A percentile compares a stretch with the other conserved stretches of the same genome.
These are phyloP conservation scores for Zygogramma bicolorata DNA, from an alignment of 2,888 invertebrate genomes.

Conservation along the genomic window DNA sequence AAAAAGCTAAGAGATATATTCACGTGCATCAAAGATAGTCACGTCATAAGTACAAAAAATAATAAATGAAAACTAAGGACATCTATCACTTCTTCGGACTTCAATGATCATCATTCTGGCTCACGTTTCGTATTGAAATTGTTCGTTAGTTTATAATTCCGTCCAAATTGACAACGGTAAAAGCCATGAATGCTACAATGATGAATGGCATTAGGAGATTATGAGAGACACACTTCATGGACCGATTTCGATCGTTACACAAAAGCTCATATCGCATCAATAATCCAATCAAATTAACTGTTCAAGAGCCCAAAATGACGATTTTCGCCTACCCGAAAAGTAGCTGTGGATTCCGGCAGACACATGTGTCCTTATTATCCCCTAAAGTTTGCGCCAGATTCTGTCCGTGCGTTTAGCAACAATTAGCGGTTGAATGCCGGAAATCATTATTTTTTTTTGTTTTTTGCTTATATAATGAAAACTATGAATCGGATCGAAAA, in stretches of 20 bases:
- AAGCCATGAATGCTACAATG: constrained; percentile 31
- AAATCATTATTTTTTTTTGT: too few species aligned
- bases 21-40: background rate
- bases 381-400: too few species aligned
- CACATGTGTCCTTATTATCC: too few species aligned
- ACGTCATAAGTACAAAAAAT: background rate
- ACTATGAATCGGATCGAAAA: too few species aligned
- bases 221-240: constrained; percentile 11
- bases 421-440: too few species aligned
- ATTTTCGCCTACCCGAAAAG: too few species aligned
- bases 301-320: too few species aligned
- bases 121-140: constrained; percentile 39
- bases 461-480: too few species aligned
- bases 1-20: background rate
- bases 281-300: background rate
- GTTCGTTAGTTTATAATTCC: constrained; percentile 32
- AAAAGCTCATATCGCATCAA: background rate
- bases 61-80: constrained; percentile 12
- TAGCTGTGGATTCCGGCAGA: too few species aligned
- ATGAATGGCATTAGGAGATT: constrained; percentile 11
- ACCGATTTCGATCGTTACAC: background rate
- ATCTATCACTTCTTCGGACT: background rate
- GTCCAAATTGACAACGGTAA: constrained; percentile 31
- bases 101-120: constrained; percentile 16
- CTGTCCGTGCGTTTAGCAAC: too few species aligned